Evolutionary conservation across 2,113 vertebrate species (phyloP).

Genomic region (Poecile atricapillus): DNA sequence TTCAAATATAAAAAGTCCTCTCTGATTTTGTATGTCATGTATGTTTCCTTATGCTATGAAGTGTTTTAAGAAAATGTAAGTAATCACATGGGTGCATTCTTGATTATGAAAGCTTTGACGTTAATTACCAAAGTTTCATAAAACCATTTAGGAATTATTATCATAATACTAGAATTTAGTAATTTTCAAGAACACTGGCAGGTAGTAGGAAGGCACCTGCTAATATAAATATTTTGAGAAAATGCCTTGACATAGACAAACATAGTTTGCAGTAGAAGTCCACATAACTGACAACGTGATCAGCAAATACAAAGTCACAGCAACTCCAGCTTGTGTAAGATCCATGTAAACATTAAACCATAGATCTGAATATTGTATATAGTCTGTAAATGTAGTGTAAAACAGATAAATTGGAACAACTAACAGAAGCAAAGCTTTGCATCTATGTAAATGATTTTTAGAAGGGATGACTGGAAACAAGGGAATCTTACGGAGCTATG

Average conservation of each 20-base stretch:
- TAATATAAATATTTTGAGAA: background rate
- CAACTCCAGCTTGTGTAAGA: background rate
- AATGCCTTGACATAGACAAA: background rate
- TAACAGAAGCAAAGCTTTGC: background rate
- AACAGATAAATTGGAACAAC: background rate
- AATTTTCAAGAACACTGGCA: background rate
- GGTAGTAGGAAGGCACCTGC: background rate
- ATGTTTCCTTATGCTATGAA: background rate
- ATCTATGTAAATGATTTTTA: background rate
- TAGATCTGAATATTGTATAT: background rate
- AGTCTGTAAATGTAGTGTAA: background rate
- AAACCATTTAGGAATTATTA: background rate
- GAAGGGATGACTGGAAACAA: background rate
- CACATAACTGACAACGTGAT: background rate
- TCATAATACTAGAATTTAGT: background rate
- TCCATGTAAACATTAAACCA: background rate
- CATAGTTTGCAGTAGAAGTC: background rate
- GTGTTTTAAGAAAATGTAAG: background rate
- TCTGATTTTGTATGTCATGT: background rate
- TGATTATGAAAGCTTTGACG: background rate
- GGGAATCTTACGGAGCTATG: background rate
- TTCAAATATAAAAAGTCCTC: background rate
- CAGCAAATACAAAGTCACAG: background rate
- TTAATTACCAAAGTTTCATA: background rate
- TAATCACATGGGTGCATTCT: background rate